These are phyloP conservation scores for Python bivittatus DNA, from an alignment of 2,113 vertebrate genomes.

Conservation along the genomic window DNA sequence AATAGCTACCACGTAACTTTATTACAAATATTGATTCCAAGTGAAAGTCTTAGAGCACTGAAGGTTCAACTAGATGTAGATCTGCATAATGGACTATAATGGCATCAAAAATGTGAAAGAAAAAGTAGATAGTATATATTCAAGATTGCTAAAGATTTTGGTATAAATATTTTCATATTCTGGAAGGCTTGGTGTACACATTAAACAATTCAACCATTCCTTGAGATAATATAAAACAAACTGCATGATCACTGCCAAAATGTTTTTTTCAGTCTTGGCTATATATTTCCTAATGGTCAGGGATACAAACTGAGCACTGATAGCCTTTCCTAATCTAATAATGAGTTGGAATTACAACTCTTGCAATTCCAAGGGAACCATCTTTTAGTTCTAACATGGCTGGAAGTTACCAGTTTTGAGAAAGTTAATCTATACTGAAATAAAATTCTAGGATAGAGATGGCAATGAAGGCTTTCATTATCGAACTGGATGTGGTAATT, in stretches of 20 bases:
- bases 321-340: not conserved
- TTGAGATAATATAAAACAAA: not conserved
- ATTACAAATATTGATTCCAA: not conserved
- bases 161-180: not conserved
- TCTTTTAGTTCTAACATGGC: not conserved
- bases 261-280: not conserved
- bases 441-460: not conserved
- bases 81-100: not conserved
- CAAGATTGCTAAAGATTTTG: not conserved
- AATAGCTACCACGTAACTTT: not conserved
- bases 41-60: not conserved
- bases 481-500: not conserved
- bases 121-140: not conserved
- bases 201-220: not conserved
- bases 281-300: not conserved
- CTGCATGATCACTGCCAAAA: not conserved
- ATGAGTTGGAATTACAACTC: not conserved
- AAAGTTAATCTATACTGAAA: not conserved
- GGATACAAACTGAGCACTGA: not conserved
- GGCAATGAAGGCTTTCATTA: not conserved
- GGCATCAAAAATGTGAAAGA: constrained; percentile 20
- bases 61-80: not conserved
- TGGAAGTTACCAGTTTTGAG: not conserved
- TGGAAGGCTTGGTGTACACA: not conserved
- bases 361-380: not conserved